phyloP scores from a whole-genome alignment of 2,888 invertebrate species.

The Rotaria magnacalcarata region DNA sequence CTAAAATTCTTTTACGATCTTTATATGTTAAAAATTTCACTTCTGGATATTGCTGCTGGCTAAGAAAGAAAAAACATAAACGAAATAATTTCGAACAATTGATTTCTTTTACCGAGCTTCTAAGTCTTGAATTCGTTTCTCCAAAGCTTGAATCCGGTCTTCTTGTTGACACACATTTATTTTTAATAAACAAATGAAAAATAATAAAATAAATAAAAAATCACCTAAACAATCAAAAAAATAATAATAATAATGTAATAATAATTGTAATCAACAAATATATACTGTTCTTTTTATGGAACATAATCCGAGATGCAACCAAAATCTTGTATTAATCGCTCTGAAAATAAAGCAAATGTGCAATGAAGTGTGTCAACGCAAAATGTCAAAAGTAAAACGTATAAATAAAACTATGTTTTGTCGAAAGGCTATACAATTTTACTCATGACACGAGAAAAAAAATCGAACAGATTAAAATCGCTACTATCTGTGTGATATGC shows the following conservation, averaged over 20 bases:
- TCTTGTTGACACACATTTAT: background rate
- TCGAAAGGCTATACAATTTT: background rate
- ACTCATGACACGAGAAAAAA: background rate
- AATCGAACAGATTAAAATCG: background rate
- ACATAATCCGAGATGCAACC: background rate
- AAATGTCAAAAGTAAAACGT: background rate
- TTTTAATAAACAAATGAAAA: conserved; percentile 1
- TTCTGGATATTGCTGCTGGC: conserved; percentile 37
- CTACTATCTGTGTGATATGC: background rate
- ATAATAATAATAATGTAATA: background rate
- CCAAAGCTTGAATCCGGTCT: background rate
- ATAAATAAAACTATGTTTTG: background rate
- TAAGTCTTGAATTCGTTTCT: background rate
- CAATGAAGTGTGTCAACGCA: background rate
- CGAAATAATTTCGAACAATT: background rate
- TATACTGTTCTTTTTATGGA: background rate
- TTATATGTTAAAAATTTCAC: conserved; percentile 42
- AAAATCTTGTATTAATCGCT: too few relatives aligned
- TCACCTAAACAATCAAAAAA: conserved; percentile 11
- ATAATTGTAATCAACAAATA: background rate
- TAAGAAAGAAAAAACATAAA: background rate
- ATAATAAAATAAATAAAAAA: background rate
- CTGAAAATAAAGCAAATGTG: background rate
- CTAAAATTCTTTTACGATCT: conserved; percentile 42
- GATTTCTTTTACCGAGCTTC: background rate